Conservation (phyloP, 2,797 vertebrate genomes). For the Distichodus sexfasciatus region DNA sequence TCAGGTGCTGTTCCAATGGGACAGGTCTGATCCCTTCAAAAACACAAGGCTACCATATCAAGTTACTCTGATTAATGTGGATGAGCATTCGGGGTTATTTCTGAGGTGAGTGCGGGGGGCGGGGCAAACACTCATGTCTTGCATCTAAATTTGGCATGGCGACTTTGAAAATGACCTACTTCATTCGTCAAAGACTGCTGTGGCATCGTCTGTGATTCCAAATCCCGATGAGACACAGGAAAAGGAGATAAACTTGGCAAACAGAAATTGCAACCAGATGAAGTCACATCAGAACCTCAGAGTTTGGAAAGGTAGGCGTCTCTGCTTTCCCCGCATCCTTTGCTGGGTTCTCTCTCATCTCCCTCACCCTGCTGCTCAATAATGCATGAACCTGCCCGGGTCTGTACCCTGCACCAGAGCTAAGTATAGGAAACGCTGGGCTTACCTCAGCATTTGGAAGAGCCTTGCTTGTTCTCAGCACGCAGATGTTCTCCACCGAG, state of each 20-base stretch:
- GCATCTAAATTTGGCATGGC: constrained; percentile 57
- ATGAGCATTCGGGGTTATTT: constrained; percentile 56
- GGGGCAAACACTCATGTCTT: constrained; percentile 55
- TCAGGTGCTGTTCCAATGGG: too few species aligned
- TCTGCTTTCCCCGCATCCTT: too few species aligned
- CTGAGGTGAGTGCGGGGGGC: constrained; percentile 50
- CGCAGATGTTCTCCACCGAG: constrained; percentile 40
- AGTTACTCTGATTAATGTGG: constrained; percentile 56
- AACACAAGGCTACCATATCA: constrained; percentile 51
- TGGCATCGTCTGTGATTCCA: constrained; percentile 35
- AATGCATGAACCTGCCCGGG: constrained; percentile 7
- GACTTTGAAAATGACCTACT: constrained; percentile 54
- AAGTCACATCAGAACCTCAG: too few species aligned
- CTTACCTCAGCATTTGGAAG: constrained; percentile 25
- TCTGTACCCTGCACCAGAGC: constrained; percentile 1
- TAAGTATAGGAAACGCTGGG: constrained; percentile 32
- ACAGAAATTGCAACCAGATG: neutral
- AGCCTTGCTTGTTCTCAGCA: neutral
- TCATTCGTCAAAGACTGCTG: constrained; percentile 56
- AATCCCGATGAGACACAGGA: constrained; percentile 1
- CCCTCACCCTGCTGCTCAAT: constrained; percentile 13
- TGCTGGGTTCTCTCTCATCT: neutral
- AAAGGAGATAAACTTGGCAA: neutral
- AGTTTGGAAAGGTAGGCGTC: too few species aligned
- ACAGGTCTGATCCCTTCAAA: constrained; percentile 37